Base-by-base conservation (phyloP, 2,888 invertebrate species). In the Meteorus colon region DNA sequence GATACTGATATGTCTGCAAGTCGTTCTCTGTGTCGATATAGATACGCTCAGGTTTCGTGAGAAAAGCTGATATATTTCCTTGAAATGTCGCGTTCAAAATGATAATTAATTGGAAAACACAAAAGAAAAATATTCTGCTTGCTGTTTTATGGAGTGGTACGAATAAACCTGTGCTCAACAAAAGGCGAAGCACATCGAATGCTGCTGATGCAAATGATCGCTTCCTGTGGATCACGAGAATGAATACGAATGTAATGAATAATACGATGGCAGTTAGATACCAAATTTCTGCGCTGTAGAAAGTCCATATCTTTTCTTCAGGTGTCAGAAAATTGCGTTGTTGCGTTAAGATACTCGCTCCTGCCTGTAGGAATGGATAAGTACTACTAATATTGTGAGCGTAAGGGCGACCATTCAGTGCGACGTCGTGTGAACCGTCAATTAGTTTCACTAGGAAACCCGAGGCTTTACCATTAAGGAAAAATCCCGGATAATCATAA, bases 121-220 rank as follows among this genome's bases (percentile, higher is more conserved):
- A 14, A 29, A 51, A 27, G 2, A 69, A 0, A 19, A 27, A 69
- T 48, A 55, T 69, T 55, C 19, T 51, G 4, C 29, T 6, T 19
- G 69, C 16, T 6, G 5, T 31, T 4, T 5, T 51, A 10, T n/a
- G 2, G 6, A 69, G 31, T 3, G 48, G 10, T 8, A n/a, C n/a
- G 2, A 29, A 14, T 10, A 69, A n/a, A 55, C 69, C 31, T 6
- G 29, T 69, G 31, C 55, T 69, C 29, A 69, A 48, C 16, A 69
- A 0, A 1, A 69, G 16, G 14, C 69, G 69, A 16, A 69, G 12
- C 27, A 51, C n/a, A 27, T 69, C 69, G 16, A 69, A 34, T 12
- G 31, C 27, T 4, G 29, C 69, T 14, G 31, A 69, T 34, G n/a
- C 16, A 34, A 51, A n/a, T 29, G 3, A 6, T 19, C 19, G 31